Conservation (phyloP, 1,140 invertebrate genomes). For the Lordiphosa stackelbergi region DNA sequence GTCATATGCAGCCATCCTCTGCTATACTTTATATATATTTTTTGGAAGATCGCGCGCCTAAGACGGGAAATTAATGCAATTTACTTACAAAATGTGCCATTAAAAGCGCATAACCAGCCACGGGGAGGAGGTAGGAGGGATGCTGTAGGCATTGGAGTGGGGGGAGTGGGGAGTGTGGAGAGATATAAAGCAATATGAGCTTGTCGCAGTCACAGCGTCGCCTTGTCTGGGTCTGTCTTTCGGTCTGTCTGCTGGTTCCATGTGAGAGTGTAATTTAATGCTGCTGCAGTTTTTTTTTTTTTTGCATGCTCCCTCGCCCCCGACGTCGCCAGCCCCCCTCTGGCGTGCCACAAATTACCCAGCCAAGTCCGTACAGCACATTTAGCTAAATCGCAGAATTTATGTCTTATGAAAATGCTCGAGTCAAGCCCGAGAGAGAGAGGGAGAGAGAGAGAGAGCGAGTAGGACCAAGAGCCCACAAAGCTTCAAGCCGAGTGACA, state of each 20-base stretch:
- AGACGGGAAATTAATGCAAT: constrained; percentile 69
- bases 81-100: constrained; percentile 70
- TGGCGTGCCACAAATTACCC: constrained; percentile 65
- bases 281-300: constrained; percentile 37
- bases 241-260: constrained; percentile 2
- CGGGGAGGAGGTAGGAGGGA: neutral
- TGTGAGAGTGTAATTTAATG: constrained; percentile 65
- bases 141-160: neutral
- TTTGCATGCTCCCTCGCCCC: constrained; percentile 12
- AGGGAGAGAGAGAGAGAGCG: neutral
- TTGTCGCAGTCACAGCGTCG: constrained; percentile 45
- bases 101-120: constrained; percentile 51
- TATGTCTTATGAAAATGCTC: constrained; percentile 72
- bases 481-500: constrained; percentile 40
- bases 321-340: neutral
- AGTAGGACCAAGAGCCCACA: constrained; percentile 1
- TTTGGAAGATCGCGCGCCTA: constrained; percentile 12
- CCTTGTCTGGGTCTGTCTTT: constrained; percentile 37
- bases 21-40: neutral
- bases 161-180: neutral
- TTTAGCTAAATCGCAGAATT: constrained; percentile 71
- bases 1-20: constrained; percentile 10
- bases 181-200: constrained; percentile 58
- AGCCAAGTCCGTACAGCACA: constrained; percentile 61
- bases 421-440: neutral